Conservation (phyloP, 92 coral and sea anemone species). For the Epizoanthus ramosus region DNA sequence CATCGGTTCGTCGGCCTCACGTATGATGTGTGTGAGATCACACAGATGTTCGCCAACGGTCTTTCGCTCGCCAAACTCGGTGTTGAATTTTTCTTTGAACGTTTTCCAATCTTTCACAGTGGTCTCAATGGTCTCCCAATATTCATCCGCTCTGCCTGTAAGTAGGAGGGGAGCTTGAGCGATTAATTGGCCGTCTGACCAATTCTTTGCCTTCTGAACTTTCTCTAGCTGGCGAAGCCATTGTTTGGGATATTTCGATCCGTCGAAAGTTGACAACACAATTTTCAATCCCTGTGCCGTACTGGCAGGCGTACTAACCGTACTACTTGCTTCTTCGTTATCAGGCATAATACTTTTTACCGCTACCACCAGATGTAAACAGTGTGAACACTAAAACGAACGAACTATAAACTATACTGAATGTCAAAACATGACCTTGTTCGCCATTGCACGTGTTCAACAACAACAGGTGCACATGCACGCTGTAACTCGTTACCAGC, state of each 20-base stretch:
- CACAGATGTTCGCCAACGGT: background rate
- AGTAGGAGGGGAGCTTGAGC: constrained; percentile 46
- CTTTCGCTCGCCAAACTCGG: constrained; percentile 28
- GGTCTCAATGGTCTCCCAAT: constrained; percentile 50
- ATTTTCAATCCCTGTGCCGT: constrained; percentile 43
- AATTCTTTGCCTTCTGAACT: constrained; percentile 52
- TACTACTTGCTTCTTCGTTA: background rate
- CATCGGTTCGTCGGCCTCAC: constrained; percentile 33
- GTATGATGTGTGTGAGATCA: constrained; percentile 37
- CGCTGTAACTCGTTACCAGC: no score
- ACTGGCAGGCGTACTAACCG: background rate
- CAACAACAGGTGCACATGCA: no score
- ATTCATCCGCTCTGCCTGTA: constrained; percentile 56
- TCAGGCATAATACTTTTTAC: no score
- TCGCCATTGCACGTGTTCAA: no score
- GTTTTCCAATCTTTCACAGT: constrained; percentile 46
- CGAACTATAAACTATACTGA: no score
- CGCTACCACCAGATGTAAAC: constrained; percentile 17
- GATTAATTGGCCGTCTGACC: constrained; percentile 28
- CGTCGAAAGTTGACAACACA: constrained; percentile 48
- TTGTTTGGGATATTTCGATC: constrained; percentile 48
- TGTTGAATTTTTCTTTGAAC: constrained; percentile 51
- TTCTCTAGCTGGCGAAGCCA: constrained; percentile 59
- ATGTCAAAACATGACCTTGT: no score
- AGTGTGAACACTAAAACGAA: no score